Evolutionary conservation across 2,113 vertebrate species (phyloP), one percentile per base, ranked within the genome.

Genomic region (Pipra filicauda): DNA sequence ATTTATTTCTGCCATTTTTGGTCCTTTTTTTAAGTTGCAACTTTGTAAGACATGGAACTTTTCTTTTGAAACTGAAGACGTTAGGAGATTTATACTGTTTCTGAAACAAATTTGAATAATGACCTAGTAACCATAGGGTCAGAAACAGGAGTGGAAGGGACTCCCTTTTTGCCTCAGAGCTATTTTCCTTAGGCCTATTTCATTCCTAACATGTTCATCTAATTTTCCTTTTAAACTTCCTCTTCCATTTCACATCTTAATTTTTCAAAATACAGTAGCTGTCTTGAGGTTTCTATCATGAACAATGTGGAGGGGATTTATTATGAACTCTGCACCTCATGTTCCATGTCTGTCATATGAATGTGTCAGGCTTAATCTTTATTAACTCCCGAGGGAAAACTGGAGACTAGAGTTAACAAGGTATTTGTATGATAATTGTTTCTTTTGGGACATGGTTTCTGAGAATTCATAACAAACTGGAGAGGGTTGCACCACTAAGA

Each of bases 381-480:
- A 73, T 83, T 85, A 57, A 90, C 80, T 95, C 88, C 55, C 19
- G 28, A 73, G 82, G 79, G 88, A 43, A 76, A 66, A 80, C n/a
- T 43, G 54, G 62, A 83, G 79, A 66, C 58, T 89, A 66, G 58
- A 76, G 52, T 59, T 86, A 88, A 66, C 79, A 90, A 58, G 58
- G 16, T 93, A 66, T 73, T 83, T 95, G 88, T 94, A 67, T 94
- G 84, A 48, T 90, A 93, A 92, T 94, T 93, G 64, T 88, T 97
- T 85, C 78, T 96, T 95, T 73, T 76, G 82, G 59, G 67, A 86
- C 3, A 2, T 77, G 59, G 23, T 93, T 96, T 94, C 82, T 90
- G 49, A 85, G 76, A 92, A 86, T 70, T 88, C 88, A 51, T 90
- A 91, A 83, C 54, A 82, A 82, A 82, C 67, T 70, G 71, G 62